Evolutionary conservation across 1,140 invertebrate species (phyloP).

Genomic region (Myzus persicae): DNA sequence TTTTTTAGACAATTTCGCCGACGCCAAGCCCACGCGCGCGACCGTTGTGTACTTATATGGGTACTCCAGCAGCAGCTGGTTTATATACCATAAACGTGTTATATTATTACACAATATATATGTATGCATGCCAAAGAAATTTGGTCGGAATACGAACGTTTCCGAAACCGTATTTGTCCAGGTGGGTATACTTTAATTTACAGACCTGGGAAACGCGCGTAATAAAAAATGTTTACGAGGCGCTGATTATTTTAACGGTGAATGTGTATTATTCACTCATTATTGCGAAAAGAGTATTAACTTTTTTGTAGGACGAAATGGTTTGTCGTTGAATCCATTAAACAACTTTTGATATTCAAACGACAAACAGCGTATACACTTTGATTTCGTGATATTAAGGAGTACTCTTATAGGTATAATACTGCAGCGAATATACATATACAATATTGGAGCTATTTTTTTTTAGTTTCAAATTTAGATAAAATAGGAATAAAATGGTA

Average conservation of each 20-base stretch:
- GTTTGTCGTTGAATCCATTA: background rate
- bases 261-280: background rate
- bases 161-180: background rate
- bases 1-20: background rate
- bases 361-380: background rate
- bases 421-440: background rate
- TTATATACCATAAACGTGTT: background rate
- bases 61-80: background rate
- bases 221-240: background rate
- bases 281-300: background rate
- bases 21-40: background rate
- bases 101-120: background rate
- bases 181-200: background rate
- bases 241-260: background rate
- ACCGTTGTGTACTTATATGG: background rate
- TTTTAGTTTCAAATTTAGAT: background rate
- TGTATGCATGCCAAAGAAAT: background rate
- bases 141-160: background rate
- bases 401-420: too few relatives aligned
- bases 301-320: background rate
- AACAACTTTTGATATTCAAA: background rate
- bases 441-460: background rate
- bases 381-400: background rate
- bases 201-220: background rate
- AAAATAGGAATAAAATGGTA: background rate